Base-by-base conservation (phyloP, 2,797 vertebrate species). In the Phoeniculus purpureus region DNA sequence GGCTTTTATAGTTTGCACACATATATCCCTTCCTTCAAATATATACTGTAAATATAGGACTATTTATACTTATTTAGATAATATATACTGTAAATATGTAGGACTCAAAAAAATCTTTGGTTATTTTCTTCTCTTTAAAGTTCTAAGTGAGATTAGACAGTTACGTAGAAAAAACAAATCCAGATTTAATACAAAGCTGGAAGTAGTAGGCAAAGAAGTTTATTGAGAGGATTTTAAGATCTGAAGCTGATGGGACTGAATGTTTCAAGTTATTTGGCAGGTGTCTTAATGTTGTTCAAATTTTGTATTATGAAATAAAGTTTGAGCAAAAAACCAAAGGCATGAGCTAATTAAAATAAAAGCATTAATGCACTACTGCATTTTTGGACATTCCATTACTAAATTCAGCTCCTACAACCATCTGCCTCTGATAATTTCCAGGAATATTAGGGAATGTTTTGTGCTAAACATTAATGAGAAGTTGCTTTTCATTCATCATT, bases 401-500 rank as follows among this genome's bases (percentile, higher is more conserved):
- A 48, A 85, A 54, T 56, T 58, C 22, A 71, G 0, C 13, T 91
- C 6, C 27, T 62, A 6, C 65, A 73, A 21, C 18, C 13, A 74
- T 89, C 79, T 93, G 21, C 34, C 64, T 87, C 7, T 88, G 67
- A 90, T 93, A 0, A 26, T n/a, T 92, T 27, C 34, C 26, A 70
- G 67, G 52, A 81, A 19, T 13, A 65, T 62, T 76, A 74, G 50
- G 31, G 10, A 56, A 83, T 27, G 11, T 66, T 91, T 95, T 31
- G 40, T 88, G 27, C 8, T 67, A 52, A 95, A 73, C 2, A 3
- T 89, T 77, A 88, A 59, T 22, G 5, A 80, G 84, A 92, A 87
- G 22, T 87, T 88, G 59, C 22, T 88, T 93, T 71, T 67, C 85
- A 79, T 95, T 95, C 6, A 40, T 83, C 27, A 70, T 89, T 92